Percentiles rank a stretch among this genome's conserved stretches.
These are phyloP conservation scores for Lepidochitona cinerea DNA, from an alignment of 2,888 invertebrate genomes.

Conservation along the genomic window DNA sequence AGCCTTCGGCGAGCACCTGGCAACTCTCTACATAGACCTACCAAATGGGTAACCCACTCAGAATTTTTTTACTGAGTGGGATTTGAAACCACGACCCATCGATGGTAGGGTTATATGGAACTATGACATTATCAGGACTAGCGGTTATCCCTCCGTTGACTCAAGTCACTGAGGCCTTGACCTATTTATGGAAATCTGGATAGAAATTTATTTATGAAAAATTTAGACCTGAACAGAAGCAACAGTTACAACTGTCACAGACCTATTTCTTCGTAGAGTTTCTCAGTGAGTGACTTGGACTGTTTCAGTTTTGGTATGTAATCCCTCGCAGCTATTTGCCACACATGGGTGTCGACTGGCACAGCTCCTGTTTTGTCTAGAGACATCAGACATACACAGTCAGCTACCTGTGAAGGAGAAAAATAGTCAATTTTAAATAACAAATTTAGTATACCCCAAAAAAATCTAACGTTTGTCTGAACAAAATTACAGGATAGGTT, in stretches of 20 bases:
- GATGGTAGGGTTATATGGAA: too few species aligned
- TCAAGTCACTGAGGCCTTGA: neutral
- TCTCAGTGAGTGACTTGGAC: conserved; percentile 85
- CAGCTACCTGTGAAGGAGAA: conserved; percentile 82
- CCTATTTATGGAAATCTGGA: too few species aligned
- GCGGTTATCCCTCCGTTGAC: neutral
- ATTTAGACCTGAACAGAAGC: neutral
- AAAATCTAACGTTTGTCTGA: too few species aligned
- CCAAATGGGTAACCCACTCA: too few species aligned
- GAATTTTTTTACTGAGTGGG: too few species aligned
- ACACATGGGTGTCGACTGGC: conserved; percentile 97
- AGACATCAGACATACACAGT: conserved; percentile 98
- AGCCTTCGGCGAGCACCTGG: too few species aligned
- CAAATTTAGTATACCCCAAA: too few species aligned
- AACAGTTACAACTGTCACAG: neutral
- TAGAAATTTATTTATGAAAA: too few species aligned
- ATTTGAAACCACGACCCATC: too few species aligned
- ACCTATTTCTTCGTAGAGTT: conserved; percentile 89
- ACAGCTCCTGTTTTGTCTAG: conserved; percentile 88
- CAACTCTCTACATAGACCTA: too few species aligned
- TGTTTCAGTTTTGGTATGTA: conserved; percentile 84
- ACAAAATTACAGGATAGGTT: too few species aligned
- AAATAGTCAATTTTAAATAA: neutral
- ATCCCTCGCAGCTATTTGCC: conserved; percentile 86
- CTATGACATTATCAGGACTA: too few species aligned